A percentile compares a stretch with the other conserved stretches of the same genome.
Evolutionary conservation across 2,113 vertebrate genomes (phyloP).

Genomic region (Dasyurus viverrinus): DNA sequence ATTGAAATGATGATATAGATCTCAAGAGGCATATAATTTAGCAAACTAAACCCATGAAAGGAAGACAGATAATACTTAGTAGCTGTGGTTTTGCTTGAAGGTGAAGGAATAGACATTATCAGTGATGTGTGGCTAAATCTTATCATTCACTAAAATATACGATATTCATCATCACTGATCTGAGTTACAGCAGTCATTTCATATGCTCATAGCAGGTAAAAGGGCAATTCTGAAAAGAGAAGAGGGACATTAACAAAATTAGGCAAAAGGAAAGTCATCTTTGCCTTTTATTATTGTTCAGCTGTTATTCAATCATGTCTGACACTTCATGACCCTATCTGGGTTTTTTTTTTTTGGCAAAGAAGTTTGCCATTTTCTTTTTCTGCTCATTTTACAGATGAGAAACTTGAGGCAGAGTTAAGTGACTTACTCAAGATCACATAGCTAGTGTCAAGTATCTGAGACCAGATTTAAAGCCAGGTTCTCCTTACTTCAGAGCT

Average conservation of each 20-base stretch:
- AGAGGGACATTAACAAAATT: background rate
- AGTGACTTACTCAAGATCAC: too few relatives aligned
- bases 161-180: background rate
- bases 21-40: too few relatives aligned
- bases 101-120: background rate
- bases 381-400: too few relatives aligned
- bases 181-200: background rate
- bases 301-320: too few relatives aligned
- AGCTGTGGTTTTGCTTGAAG: background rate
- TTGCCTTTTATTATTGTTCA: too few relatives aligned
- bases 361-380: too few relatives aligned
- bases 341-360: too few relatives aligned
- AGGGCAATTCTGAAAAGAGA: background rate
- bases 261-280: background rate
- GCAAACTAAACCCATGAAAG: background rate
- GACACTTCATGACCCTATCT: too few relatives aligned
- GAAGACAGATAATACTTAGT: background rate
- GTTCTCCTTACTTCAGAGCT: background rate
- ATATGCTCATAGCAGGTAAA: background rate
- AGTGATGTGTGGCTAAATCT: background rate
- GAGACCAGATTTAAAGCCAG: background rate
- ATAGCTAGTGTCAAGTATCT: too few relatives aligned
- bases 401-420: too few relatives aligned
- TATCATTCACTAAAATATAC: background rate
- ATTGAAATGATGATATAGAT: too few relatives aligned